phyloP scores from a whole-genome alignment of 2,797 vertebrate species.

The Notolabrus celidotus region DNA sequence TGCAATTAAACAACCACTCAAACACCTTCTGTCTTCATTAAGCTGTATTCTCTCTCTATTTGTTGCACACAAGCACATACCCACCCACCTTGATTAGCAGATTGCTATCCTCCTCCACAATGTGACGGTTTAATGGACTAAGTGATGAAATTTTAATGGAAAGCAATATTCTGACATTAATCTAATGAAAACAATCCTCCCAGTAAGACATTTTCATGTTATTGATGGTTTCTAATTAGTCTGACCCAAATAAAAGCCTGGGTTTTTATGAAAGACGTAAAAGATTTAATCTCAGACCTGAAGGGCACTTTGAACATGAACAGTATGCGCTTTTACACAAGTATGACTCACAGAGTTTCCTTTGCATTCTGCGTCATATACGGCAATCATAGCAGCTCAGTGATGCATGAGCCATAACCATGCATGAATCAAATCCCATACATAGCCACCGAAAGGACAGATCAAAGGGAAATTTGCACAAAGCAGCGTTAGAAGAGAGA shows the following conservation, averaged over 20 bases:
- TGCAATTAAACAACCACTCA: slow-evolving; percentile 25
- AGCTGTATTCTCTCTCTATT: slow-evolving; percentile 2
- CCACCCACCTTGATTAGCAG: slow-evolving; percentile 15
- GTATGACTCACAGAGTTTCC: slow-evolving; percentile 36
- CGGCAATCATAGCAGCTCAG: slow-evolving; percentile 21
- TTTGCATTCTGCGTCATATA: slow-evolving; percentile 34
- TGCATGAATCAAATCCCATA: slow-evolving; percentile 31
- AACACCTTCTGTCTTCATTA: slow-evolving; percentile 24
- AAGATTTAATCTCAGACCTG: slow-evolving; percentile 21
- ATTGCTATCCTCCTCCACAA: slow-evolving; percentile 23
- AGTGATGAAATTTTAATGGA: slow-evolving; percentile 16
- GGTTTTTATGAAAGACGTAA: slow-evolving; percentile 22
- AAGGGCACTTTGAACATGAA: slow-evolving; percentile 27
- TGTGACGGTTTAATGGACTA: slow-evolving; percentile 7
- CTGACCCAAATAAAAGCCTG: slow-evolving; percentile 19
- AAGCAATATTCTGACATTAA: slow-evolving; percentile 29
- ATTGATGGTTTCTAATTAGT: slow-evolving; percentile 32
- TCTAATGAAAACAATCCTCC: slow-evolving; percentile 26
- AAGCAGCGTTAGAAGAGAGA: slow-evolving; percentile 6
- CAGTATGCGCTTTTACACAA: slow-evolving; percentile 12
- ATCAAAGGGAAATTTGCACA: slow-evolving; percentile 26
- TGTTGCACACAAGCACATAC: slow-evolving; percentile 15
- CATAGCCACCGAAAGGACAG: slow-evolving; percentile 6
- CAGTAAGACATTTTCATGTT: not conserved
- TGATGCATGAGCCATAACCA: slow-evolving; percentile 29